Evolutionary conservation across 2,888 invertebrate species (phyloP).

Genomic region (Salpingus planirostris): DNA sequence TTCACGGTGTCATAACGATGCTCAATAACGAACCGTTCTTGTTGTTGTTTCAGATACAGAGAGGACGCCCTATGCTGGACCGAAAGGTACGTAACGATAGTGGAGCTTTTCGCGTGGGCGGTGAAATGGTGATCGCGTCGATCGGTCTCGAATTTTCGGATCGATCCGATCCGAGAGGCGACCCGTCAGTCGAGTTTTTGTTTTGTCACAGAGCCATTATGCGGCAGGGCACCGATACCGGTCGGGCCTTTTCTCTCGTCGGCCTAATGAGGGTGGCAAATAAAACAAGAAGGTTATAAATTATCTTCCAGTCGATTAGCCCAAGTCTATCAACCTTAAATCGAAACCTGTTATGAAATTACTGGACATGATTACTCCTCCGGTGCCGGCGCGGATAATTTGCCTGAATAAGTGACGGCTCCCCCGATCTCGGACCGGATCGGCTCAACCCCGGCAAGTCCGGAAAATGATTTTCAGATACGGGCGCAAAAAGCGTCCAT

Average conservation of each 20-base stretch:
- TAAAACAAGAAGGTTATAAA: slow-evolving; percentile 41
- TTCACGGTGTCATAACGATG: too few species aligned
- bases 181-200: slow-evolving; percentile 40
- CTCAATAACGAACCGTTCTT: too few species aligned
- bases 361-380: slow-evolving; percentile 38
- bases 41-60: slow-evolving; percentile 65
- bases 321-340: slow-evolving; percentile 41
- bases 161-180: slow-evolving; percentile 32
- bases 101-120: too few species aligned
- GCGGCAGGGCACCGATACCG: slow-evolving; percentile 38
- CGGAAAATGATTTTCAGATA: too few species aligned
- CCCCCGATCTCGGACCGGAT: slow-evolving; percentile 7
- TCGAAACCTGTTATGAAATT: slow-evolving; percentile 43
- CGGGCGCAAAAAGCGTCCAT: slow-evolving; percentile 29
- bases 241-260: slow-evolving; percentile 34
- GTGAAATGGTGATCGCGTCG: slow-evolving; percentile 12
- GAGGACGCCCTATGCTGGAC: slow-evolving; percentile 85
- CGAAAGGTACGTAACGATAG: slow-evolving; percentile 68
- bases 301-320: slow-evolving; percentile 40
- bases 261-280: slow-evolving; percentile 41
- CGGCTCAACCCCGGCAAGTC: slow-evolving; percentile 2
- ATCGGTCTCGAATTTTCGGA: slow-evolving; percentile 35
- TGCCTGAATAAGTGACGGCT: slow-evolving; percentile 33
- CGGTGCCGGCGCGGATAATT: slow-evolving; percentile 38
- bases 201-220: slow-evolving; percentile 40